Percentiles rank a stretch among this genome's conserved stretches.
phyloP scores from a whole-genome alignment of 2,113 vertebrate species.

The Chaenocephalus aceratus region DNA sequence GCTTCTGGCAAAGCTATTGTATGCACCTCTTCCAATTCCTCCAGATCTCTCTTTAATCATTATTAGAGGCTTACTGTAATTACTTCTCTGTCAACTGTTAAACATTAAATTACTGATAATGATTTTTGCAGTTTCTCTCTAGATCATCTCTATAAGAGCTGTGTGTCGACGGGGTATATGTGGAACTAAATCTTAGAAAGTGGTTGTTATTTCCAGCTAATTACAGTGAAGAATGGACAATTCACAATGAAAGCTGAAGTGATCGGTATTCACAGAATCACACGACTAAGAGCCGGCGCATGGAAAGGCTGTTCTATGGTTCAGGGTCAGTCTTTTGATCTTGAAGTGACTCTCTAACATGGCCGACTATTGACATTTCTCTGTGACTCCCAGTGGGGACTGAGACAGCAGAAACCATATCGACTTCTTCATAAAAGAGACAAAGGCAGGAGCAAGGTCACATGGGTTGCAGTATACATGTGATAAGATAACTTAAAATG shows the following conservation, averaged over 20 bases:
- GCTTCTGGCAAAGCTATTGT: conserved; percentile 14
- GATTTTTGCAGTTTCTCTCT: conserved; percentile 19
- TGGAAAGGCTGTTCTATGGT: conserved; percentile 25
- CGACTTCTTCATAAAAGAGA: conserved; percentile 29
- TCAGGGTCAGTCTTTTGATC: conserved; percentile 58
- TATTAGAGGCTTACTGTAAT: conserved; percentile 38
- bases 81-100: conserved; percentile 53
- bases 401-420: conserved; percentile 31
- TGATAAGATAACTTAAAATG: neutral
- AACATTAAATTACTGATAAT: conserved; percentile 54
- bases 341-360: conserved; percentile 40
- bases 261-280: conserved; percentile 50
- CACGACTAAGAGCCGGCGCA: neutral
- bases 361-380: conserved; percentile 49
- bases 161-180: neutral
- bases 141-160: neutral
- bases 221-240: conserved; percentile 1
- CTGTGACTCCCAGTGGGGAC: conserved; percentile 27
- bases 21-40: conserved; percentile 23
- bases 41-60: conserved; percentile 20
- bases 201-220: neutral
- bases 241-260: conserved; percentile 12
- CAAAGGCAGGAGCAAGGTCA: conserved; percentile 21
- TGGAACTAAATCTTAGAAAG: conserved; percentile 1
- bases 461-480: neutral